Evolutionary conservation across 2,113 vertebrate species (phyloP).

Genomic region (Picathartes gymnocephalus): DNA sequence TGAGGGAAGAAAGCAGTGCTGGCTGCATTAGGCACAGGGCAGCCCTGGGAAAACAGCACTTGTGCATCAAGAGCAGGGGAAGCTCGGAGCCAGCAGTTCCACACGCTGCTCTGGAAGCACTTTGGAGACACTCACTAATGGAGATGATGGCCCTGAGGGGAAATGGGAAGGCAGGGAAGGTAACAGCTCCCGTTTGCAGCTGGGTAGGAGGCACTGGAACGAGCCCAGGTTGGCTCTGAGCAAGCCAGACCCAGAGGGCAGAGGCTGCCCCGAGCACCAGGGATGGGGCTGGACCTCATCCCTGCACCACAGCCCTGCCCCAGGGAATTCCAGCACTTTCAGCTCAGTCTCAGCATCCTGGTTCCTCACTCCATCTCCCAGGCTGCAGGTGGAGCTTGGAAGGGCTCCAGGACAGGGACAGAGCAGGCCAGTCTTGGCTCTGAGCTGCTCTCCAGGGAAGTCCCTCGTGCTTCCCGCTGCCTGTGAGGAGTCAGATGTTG

Average conservation of each 20-base stretch:
- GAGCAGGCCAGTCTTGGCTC: background rate
- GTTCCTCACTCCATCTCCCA: background rate
- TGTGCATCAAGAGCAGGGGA: background rate
- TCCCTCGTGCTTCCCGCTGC: accelerated
- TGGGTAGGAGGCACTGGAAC: background rate
- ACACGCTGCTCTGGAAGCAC: background rate
- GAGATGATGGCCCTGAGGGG: constrained; percentile 19
- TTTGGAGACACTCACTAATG: background rate
- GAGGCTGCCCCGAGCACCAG: accelerated
- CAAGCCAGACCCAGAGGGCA: background rate
- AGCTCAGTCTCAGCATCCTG: background rate
- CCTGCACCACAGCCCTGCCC: background rate
- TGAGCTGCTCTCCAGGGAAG: background rate
- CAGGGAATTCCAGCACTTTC: background rate
- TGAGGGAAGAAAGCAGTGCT: background rate
- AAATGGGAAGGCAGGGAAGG: background rate
- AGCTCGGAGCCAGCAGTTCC: background rate
- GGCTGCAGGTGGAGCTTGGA: background rate
- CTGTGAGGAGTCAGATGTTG: background rate
- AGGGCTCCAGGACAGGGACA: background rate
- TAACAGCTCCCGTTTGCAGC: background rate
- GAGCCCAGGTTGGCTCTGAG: background rate
- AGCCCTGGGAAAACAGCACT: constrained; percentile 2
- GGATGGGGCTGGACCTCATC: accelerated
- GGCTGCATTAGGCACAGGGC: background rate